Evolutionary conservation across 1,140 invertebrate genomes (phyloP), one percentile per base, ranked within the genome.

Genomic region (Orius insidiosus): DNA sequence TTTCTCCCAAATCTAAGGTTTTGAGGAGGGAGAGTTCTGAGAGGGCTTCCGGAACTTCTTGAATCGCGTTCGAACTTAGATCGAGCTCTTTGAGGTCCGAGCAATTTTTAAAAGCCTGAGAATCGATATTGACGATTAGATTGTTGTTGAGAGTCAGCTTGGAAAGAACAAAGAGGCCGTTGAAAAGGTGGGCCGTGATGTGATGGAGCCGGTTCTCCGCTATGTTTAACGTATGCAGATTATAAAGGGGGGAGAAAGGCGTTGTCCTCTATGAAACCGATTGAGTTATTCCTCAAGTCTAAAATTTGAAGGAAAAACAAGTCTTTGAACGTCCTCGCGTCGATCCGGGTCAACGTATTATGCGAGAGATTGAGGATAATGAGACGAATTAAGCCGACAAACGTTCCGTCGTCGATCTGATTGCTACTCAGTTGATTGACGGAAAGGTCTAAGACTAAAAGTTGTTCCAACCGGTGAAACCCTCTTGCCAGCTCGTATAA

Each of bases 41-140:
- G 8, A 93, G 58, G 4, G 85, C 84, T 49, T 79, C 75, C 2
- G 90, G 89, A 31, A 95, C 76, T 39, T 75, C 68, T 40, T 72
- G 67, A 40, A 94, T 62, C 52, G 78, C 73, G 65, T 95, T 95
- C 11, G 81, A 78, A 57, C 85, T n/a, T n/a, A 94, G 66, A 65
- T 89, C 85, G 2, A 96, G 64, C 55, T 90, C 85, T 62, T 85
- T 85, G n/a, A 93, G 65, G 54, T 83, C 82, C 3, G 84, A 87
- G 57, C 84, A 84, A 63, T 89, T 95, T 62, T 76, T 77, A 57
- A 92, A 92, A n/a, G 88, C 79, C 53, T 81, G 75, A 8, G 72
- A 65, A 59, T 88, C 81, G 48, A 92, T 72, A 50, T 67, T 75
- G n/a, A 76, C 73, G 10, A 93, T 74, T 45, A 78, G 65, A 66